phyloP scores from a whole-genome alignment of 2,113 vertebrate genomes.

The Buteo buteo region DNA sequence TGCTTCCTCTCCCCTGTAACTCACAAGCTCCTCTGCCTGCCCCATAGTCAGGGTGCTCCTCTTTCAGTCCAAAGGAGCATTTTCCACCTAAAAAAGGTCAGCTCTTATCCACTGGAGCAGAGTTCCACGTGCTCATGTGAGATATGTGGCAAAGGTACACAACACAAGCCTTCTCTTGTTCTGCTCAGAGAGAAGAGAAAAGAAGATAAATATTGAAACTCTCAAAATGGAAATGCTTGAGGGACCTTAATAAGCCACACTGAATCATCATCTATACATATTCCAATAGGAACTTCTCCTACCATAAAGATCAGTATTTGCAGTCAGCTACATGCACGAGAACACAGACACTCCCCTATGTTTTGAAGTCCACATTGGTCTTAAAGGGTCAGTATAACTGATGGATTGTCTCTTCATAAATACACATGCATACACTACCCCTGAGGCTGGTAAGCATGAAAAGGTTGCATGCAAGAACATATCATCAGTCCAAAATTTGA shows the following conservation, averaged over 20 bases:
- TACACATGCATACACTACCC: fast-evolving
- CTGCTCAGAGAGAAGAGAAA: neutral
- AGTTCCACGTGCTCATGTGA: neutral
- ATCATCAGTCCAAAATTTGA: neutral
- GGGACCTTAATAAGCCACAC: neutral
- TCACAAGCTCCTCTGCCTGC: neutral
- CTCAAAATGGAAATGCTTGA: neutral
- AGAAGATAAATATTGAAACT: neutral
- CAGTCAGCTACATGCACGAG: neutral
- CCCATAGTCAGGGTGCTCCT: neutral
- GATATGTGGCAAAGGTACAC: neutral
- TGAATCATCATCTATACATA: neutral
- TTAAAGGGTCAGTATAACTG: neutral
- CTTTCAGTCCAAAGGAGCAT: neutral
- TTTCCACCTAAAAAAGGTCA: neutral
- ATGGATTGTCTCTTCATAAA: neutral
- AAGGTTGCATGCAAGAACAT: neutral
- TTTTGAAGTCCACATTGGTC: neutral
- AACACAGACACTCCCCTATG: neutral
- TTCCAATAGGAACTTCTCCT: neutral
- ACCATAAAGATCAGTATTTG: neutral
- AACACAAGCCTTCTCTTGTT: neutral
- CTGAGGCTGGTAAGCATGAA: neutral
- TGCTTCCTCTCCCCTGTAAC: neutral
- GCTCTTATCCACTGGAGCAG: neutral